Conservation (phyloP, 2,888 invertebrate species). For the Alcis repandata region DNA sequence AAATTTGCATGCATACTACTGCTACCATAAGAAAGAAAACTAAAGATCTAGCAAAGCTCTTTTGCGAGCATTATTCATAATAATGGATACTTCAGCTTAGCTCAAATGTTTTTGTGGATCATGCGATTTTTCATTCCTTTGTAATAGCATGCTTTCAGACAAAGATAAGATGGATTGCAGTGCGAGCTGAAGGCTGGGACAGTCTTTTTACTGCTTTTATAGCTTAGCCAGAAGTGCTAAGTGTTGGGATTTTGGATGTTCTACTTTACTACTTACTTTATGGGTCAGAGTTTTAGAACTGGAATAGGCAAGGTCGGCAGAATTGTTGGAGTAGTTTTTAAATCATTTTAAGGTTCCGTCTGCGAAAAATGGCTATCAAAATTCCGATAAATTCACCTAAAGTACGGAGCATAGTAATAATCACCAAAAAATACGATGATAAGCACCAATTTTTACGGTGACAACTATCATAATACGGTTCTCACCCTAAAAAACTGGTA, state of each 20-base stretch:
- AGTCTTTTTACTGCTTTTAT: constrained; percentile 30
- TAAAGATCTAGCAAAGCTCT: constrained; percentile 35
- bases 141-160: constrained; percentile 41
- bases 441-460: no score
- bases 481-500: no score
- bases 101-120: constrained; percentile 38
- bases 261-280: no score
- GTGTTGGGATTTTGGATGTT: constrained; percentile 1
- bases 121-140: constrained; percentile 44
- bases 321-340: no score
- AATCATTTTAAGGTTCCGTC: no score
- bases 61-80: constrained; percentile 41
- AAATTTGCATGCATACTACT: background rate
- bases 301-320: no score
- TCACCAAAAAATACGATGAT: no score
- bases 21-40: constrained; percentile 27
- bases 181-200: constrained; percentile 20
- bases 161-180: constrained; percentile 42
- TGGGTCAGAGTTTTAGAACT: no score
- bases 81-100: constrained; percentile 44
- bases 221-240: constrained; percentile 34
- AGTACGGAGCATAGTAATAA: no score
- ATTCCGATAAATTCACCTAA: no score
- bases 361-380: no score
- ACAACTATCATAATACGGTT: no score